These are phyloP conservation scores for Drosophila novamexicana DNA, from an alignment of 1,140 invertebrate species.

Conservation along the genomic window DNA sequence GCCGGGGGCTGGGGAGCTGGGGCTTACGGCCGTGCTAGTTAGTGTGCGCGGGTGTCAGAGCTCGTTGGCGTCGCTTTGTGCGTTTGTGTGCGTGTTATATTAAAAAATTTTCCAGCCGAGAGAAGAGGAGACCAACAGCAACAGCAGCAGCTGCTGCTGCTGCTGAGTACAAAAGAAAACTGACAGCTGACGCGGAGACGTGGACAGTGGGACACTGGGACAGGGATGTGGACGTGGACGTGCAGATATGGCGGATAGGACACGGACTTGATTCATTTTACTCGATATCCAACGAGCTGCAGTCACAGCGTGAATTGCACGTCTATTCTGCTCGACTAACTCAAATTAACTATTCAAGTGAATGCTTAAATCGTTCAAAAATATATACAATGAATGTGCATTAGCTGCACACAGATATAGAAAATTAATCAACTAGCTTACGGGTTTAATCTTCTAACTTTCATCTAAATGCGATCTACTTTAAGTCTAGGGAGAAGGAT, in stretches of 20 bases:
- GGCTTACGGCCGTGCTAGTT: conserved; percentile 49
- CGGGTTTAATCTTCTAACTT: too few species aligned
- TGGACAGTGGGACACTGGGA: conserved; percentile 28
- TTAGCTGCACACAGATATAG: too few species aligned
- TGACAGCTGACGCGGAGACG: conserved; percentile 72
- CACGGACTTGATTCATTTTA: conserved; percentile 19
- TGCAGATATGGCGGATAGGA: conserved; percentile 8
- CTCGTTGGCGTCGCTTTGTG: conserved; percentile 28
- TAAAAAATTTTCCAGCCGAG: conserved; percentile 57
- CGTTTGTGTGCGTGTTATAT: conserved; percentile 58
- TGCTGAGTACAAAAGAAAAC: conserved; percentile 49
- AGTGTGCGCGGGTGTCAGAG: conserved; percentile 52
- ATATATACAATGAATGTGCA: background rate
- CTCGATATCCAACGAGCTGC: conserved; percentile 31
- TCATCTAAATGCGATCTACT: too few species aligned
- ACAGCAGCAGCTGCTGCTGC: conserved; percentile 8
- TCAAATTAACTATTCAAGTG: conserved; percentile 2
- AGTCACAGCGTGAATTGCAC: conserved; percentile 18
- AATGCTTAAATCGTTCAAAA: background rate
- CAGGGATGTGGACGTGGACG: background rate
- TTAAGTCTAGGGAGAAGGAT: too few species aligned
- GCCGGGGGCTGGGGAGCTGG: background rate
- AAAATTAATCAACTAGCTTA: too few species aligned
- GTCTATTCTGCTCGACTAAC: background rate
- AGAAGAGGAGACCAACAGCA: conserved; percentile 26